Conservation (phyloP, 2,113 vertebrate genomes). For the Ardeotis arabs region DNA sequence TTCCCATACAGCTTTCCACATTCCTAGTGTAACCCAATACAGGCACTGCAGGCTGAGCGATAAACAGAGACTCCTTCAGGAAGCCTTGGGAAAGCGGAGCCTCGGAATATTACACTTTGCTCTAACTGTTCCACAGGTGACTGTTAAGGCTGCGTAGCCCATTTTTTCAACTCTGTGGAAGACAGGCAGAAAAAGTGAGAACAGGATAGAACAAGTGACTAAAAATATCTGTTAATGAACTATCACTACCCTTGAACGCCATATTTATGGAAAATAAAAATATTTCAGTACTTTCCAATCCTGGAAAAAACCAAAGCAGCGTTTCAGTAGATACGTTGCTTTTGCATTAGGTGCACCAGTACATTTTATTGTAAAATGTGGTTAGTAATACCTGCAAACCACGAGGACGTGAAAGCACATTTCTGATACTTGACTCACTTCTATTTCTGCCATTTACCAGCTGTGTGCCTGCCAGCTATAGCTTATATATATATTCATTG, state of each 20-base stretch:
- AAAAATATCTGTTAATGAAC: background rate
- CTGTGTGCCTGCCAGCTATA: background rate
- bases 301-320: background rate
- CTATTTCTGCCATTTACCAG: background rate
- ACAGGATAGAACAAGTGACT: background rate
- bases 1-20: constrained; percentile 52
- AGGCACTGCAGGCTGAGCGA: constrained; percentile 17
- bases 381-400: background rate
- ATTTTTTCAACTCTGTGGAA: background rate
- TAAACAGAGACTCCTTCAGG: constrained; percentile 57
- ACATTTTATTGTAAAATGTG: background rate
- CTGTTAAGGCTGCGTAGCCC: background rate
- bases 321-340: background rate
- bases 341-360: background rate
- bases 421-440: background rate
- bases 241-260: background rate
- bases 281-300: background rate
- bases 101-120: background rate
- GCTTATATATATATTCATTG: background rate
- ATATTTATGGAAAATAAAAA: background rate
- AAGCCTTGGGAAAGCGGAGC: constrained; percentile 26
- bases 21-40: constrained; percentile 57
- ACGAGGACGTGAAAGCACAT: background rate
- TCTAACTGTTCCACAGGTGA: constrained; percentile 29
- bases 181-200: background rate